phyloP scores from a whole-genome alignment of 2,113 vertebrate species.

The Dasyurus viverrinus region DNA sequence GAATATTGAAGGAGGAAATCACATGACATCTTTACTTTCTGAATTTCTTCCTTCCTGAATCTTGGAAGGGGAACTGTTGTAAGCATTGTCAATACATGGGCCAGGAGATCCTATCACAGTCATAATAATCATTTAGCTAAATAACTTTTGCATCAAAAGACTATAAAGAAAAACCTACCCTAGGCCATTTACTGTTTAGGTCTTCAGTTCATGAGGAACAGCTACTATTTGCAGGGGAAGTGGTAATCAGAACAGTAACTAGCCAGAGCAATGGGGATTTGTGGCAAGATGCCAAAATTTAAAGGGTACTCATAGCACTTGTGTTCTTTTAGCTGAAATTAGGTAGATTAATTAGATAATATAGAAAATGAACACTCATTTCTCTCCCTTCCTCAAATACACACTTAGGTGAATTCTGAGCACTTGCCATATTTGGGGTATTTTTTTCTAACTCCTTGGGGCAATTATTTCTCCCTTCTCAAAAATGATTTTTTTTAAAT shows the following conservation, averaged over 20 bases:
- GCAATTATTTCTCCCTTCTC: not conserved
- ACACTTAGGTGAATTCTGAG: not conserved
- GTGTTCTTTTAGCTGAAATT: not conserved
- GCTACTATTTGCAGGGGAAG: not conserved
- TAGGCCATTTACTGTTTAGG: not conserved
- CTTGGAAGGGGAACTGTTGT: not conserved
- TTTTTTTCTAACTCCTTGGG: not conserved
- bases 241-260: too few relatives aligned
- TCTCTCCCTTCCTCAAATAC: not conserved
- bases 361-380: not conserved
- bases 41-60: slow-evolving; percentile 18
- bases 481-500: not conserved
- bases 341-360: not conserved
- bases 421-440: not conserved
- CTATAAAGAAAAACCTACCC: not conserved
- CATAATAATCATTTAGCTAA: not conserved
- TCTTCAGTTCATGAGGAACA: not conserved
- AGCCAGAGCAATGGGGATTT: not conserved
- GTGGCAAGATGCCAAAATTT: not conserved
- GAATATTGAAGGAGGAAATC: not conserved
- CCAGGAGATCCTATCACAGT: not conserved
- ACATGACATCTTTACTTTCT: slow-evolving; percentile 49
- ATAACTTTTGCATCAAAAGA: not conserved
- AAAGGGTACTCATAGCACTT: not conserved
- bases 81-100: not conserved